A percentile compares a stretch with the other conserved stretches of the same genome.
Evolutionary conservation across 2,797 vertebrate species (phyloP).

Genomic region (Fringilla coelebs): DNA sequence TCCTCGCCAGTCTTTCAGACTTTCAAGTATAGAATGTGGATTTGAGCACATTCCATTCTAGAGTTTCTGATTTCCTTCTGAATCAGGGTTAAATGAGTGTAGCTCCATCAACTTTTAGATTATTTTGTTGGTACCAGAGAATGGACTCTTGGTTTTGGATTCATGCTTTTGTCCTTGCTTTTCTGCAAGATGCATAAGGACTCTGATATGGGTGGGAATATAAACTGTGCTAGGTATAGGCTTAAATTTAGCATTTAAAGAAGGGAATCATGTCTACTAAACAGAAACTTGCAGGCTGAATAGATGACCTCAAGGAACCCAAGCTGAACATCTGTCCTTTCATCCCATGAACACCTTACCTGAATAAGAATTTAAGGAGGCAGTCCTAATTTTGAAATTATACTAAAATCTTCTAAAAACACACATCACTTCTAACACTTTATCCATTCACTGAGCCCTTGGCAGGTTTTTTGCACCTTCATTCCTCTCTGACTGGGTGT

Average conservation of each 20-base stretch:
- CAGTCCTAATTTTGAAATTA: background rate
- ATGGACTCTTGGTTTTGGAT: background rate
- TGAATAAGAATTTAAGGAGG: background rate
- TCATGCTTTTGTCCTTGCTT: background rate
- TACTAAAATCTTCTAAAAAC: background rate
- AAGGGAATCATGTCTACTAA: background rate
- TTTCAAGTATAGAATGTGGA: background rate
- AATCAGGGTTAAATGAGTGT: background rate
- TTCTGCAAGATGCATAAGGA: background rate
- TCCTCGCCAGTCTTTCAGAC: background rate
- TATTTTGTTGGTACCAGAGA: background rate
- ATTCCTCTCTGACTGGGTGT: constrained; percentile 15
- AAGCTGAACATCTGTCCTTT: background rate
- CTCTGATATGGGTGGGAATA: background rate
- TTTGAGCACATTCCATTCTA: background rate
- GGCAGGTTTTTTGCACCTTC: constrained; percentile 41
- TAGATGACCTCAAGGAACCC: background rate
- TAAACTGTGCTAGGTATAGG: background rate
- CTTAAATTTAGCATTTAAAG: background rate
- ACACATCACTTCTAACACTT: constrained; percentile 16
- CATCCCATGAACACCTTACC: background rate
- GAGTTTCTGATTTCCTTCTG: background rate
- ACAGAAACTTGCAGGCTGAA: background rate
- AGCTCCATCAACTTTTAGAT: background rate
- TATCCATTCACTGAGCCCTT: constrained; percentile 15